Evolutionary conservation across 2,113 vertebrate genomes (phyloP).

Genomic region (Epinephelus moara): DNA sequence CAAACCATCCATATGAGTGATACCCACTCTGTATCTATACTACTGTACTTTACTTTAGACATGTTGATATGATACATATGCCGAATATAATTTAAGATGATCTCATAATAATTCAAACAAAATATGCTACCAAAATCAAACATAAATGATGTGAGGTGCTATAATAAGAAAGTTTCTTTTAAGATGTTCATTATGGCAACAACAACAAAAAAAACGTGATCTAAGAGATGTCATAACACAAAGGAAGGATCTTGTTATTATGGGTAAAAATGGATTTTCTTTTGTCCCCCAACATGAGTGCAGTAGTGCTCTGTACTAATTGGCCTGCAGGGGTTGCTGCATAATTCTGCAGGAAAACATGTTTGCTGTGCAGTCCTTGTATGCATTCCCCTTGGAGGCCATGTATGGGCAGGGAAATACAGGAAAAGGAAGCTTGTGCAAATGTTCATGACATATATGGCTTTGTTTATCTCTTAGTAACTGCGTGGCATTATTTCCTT

Average conservation of each 20-base stretch:
- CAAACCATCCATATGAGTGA: too few species aligned
- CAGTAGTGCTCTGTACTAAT: conserved; percentile 21
- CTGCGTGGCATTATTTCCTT: background rate
- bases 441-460: background rate
- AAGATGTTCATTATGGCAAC: background rate
- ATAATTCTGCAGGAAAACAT: conserved; percentile 27
- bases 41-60: too few species aligned
- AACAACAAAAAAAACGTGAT: background rate
- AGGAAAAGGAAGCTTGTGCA: background rate
- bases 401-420: background rate
- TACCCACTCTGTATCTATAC: too few species aligned
- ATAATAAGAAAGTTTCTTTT: background rate
- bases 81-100: background rate
- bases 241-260: conserved; percentile 24
- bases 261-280: conserved; percentile 37
- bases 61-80: background rate
- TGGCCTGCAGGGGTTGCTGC: conserved; percentile 49
- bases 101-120: background rate
- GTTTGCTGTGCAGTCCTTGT: background rate
- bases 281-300: conserved; percentile 20
- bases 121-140: background rate
- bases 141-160: background rate
- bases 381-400: background rate
- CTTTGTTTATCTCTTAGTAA: background rate
- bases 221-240: conserved; percentile 11